phyloP scores from a whole-genome alignment of 23 tunicate genomes.

The Clavelina lepadiformis region DNA sequence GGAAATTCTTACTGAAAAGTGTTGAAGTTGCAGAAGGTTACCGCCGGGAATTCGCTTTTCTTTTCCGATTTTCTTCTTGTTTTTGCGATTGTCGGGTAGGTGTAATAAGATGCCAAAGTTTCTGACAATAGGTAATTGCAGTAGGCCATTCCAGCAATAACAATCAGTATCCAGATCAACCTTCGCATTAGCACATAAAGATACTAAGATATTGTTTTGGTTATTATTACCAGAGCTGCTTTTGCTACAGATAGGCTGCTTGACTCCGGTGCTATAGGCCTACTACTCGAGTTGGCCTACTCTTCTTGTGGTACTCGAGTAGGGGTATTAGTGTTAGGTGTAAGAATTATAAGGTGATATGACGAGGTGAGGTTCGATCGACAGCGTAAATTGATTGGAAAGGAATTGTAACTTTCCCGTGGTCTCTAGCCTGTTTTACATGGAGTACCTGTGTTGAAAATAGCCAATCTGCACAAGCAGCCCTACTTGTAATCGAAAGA shows the following conservation, averaged over 20 bases:
- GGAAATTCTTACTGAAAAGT: slow-evolving; percentile 22
- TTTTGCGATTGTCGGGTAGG: slow-evolving; percentile 34
- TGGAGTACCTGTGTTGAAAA: too few relatives aligned
- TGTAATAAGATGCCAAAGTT: slow-evolving; percentile 22
- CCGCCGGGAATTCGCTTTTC: slow-evolving; percentile 47
- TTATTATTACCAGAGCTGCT: background rate
- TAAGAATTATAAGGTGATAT: too few relatives aligned
- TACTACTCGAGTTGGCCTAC: too few relatives aligned
- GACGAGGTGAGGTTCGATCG: too few relatives aligned
- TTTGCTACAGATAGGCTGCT: background rate
- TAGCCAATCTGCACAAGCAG: too few relatives aligned
- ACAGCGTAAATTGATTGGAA: too few relatives aligned
- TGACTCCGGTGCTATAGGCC: too few relatives aligned
- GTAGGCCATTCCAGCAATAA: slow-evolving; percentile 42
- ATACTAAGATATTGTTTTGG: background rate
- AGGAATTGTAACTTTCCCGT: too few relatives aligned
- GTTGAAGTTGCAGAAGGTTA: slow-evolving; percentile 54
- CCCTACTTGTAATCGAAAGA: too few relatives aligned
- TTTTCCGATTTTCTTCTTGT: slow-evolving; percentile 15
- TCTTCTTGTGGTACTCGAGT: too few relatives aligned
- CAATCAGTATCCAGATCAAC: slow-evolving; percentile 40
- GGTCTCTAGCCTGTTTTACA: too few relatives aligned
- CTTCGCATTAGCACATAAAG: background rate
- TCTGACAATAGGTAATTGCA: slow-evolving; percentile 25
- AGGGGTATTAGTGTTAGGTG: too few relatives aligned